phyloP scores from a whole-genome alignment of 2,797 vertebrate genomes.

The Acipenser transmontanus region DNA sequence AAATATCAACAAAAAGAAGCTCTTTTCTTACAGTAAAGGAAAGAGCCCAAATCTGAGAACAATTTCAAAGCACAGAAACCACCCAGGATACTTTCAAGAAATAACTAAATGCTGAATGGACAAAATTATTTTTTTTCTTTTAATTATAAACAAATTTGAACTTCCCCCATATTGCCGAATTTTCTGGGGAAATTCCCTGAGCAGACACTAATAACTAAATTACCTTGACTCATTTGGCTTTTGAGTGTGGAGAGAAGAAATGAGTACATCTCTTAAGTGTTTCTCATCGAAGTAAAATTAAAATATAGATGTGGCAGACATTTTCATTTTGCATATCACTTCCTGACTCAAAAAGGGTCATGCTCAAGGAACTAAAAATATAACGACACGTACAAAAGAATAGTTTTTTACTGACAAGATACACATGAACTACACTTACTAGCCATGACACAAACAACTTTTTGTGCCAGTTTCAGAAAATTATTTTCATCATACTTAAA shows the following conservation, averaged over 20 bases:
- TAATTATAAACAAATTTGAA: not conserved
- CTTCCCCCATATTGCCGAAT: slow-evolving; percentile 24
- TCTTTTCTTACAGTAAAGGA: slow-evolving; percentile 54
- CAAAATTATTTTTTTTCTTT: not conserved
- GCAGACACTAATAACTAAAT: slow-evolving; percentile 40
- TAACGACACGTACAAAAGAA: not conserved
- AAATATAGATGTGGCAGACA: slow-evolving; percentile 22
- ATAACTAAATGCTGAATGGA: slow-evolving; percentile 40
- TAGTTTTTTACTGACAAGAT: too few relatives aligned
- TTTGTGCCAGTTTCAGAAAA: too few relatives aligned
- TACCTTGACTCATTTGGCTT: slow-evolving; percentile 46
- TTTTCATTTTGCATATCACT: slow-evolving; percentile 44
- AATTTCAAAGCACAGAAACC: slow-evolving; percentile 42
- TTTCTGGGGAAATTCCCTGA: slow-evolving; percentile 39
- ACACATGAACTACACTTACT: too few relatives aligned
- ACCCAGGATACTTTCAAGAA: slow-evolving; percentile 34
- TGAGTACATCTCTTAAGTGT: slow-evolving; percentile 9
- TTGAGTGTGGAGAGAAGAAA: slow-evolving; percentile 12
- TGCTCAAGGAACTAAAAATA: not conserved
- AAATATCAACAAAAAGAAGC: slow-evolving; percentile 52
- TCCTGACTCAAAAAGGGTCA: slow-evolving; percentile 32
- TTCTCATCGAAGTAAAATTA: slow-evolving; percentile 38
- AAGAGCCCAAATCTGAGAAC: slow-evolving; percentile 50
- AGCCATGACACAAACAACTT: too few relatives aligned
- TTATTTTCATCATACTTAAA: too few relatives aligned